Conservation (phyloP, 2,888 invertebrate species). For the Eretmocerus hayati region DNA sequence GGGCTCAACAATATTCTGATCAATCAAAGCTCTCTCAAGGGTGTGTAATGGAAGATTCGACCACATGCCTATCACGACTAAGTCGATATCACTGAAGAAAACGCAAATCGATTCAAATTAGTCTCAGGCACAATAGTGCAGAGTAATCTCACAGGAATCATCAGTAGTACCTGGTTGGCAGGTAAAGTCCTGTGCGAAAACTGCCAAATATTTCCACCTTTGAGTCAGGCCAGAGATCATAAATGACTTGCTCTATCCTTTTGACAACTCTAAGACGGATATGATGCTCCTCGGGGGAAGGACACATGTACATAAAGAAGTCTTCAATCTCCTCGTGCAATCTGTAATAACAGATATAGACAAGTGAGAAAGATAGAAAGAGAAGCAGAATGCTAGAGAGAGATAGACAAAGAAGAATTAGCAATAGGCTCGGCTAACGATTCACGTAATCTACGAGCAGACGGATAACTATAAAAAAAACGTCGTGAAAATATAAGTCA, state of each 20-base stretch:
- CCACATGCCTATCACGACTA: slow-evolving; percentile 69
- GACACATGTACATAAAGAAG: slow-evolving; percentile 91
- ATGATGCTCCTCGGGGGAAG: slow-evolving; percentile 83
- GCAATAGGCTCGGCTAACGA: too few relatives aligned
- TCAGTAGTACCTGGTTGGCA: slow-evolving; percentile 75
- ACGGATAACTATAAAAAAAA: slow-evolving; percentile 5
- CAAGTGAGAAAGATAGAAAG: too few relatives aligned
- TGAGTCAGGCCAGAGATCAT: slow-evolving; percentile 86
- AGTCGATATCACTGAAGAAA: slow-evolving; percentile 61
- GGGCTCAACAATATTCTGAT: slow-evolving; percentile 82
- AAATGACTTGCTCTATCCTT: slow-evolving; percentile 81
- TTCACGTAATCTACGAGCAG: too few relatives aligned
- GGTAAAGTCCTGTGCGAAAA: slow-evolving; percentile 92
- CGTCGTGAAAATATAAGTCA: too few relatives aligned
- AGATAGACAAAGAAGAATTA: too few relatives aligned
- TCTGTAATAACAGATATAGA: too few relatives aligned
- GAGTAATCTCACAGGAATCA: background rate
- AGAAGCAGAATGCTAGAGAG: too few relatives aligned
- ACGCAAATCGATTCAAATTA: slow-evolving; percentile 1
- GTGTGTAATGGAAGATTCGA: slow-evolving; percentile 84
- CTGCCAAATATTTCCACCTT: slow-evolving; percentile 97
- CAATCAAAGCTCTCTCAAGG: slow-evolving; percentile 82
- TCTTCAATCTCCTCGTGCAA: slow-evolving; percentile 97
- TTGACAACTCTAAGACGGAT: slow-evolving; percentile 83
- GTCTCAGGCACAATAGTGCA: background rate